Evolutionary conservation across 2,888 invertebrate species (phyloP), one percentile per base, ranked within the genome.

Genomic region (Baronia brevicornis): DNA sequence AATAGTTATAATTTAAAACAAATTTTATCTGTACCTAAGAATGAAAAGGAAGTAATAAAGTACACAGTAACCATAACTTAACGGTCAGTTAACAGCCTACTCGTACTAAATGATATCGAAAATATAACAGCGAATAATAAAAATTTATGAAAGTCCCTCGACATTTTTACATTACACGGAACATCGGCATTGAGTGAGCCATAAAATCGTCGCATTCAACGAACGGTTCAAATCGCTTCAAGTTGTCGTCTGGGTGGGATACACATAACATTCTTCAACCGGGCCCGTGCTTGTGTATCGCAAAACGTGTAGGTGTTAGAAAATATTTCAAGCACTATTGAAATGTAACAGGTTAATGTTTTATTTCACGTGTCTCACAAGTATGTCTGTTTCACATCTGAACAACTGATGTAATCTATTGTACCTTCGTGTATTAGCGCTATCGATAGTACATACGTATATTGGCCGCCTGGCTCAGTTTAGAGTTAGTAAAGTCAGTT

Each of bases 131-230:
- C 25, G 26, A 35, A 29, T n/a, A 12, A 25, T 17, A 36, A 26
- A 27, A 26, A 21, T 29, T 30, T 36, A 27, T 36, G 21, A 36
- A 26, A 36, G 30, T 30, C 13, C 27, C 26, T 8, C 21, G 22
- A 22, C 26, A 18, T 18, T 27, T 25, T 25, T 26, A 22, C 26
- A 14, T 30, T 36, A 36, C 35, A 27, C 22, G 35, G 35, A 36
- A 36, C 35, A 36, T 46, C 46, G n/a, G 43, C 43, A 46, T 51
- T 54, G 48, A 54, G 54, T 54, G 48, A 47, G 56, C 43, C 44
- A 60, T 59, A 60, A 62, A 63, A 58, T 39, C 46, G 44, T 49
- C 46, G 39, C 42, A 35, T 52, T 47, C 38, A 52, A 46, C 41
- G 44, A 46, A 42, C 38, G 48, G 43, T 46, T 54, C 38, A 43